Evolutionary conservation across 2,797 vertebrate species (phyloP), one percentile per base, ranked within the genome.

Genomic region (Botia kubotai): DNA sequence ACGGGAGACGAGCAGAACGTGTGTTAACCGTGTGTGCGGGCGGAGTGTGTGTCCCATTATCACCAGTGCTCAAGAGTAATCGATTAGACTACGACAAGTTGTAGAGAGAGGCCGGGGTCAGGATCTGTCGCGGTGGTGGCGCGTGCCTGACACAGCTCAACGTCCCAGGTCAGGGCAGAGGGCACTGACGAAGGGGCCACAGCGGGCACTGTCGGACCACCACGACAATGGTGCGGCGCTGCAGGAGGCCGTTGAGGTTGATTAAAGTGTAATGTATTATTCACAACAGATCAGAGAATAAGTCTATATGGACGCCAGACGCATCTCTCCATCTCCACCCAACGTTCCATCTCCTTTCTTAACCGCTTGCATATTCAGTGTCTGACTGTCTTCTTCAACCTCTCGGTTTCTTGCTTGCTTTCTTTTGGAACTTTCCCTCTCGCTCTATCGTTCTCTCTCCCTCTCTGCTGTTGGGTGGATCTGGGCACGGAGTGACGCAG

Each of bases 11-110:
- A 71, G 71, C 63, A 2, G 21, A 75, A 67, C 26, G 75, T 55
- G 69, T 84, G 63, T 80, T 63, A 80, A 80, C 39, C 4, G 60
- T 33, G 62, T 79, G 85, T 66, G 82, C 13, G n/a, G n/a, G 60
- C 4, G 13, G 21, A 29, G 57, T 60, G 72, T 74, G 82, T 75
- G 75, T 81, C 53, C 71, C 43, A 79, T 79, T 79, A 72, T 75
- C 43, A 65, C 43, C 50, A 69, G 81, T 86, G 89, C 91, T 90
- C 90, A 89, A 88, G 91, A 89, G 89, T 91, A 90, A 92, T 92
- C 89, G 89, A 84, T 81, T 83, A 86, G 86, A 91, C 86, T 85
- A 91, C 87, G 89, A 92, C 90, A 91, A 87, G 89, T 58, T 92
- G 92, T 91, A 88, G 80, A 83, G 78, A 78, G 84, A 89, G 82